Conservation (phyloP, 1,140 invertebrate genomes). For the Lineus longissimus region DNA sequence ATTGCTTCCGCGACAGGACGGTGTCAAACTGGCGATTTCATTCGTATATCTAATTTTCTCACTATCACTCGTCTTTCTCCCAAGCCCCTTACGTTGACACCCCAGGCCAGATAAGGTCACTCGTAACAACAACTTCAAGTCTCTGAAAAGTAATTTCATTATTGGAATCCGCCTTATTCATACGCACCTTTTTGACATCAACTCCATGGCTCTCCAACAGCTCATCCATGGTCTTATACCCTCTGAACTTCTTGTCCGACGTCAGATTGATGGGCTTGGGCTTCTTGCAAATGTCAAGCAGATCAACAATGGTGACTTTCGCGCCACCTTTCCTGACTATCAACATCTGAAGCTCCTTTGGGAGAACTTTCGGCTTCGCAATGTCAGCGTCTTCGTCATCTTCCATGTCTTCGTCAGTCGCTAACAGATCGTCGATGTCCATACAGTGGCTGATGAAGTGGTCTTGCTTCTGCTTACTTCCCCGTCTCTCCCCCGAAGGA, state of each 20-base stretch:
- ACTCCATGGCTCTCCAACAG: constrained; percentile 44
- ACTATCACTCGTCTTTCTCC: no score
- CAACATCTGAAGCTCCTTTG: constrained; percentile 38
- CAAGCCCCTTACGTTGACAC: no score
- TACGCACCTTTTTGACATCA: constrained; percentile 47
- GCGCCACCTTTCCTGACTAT: constrained; percentile 24
- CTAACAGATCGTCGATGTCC: constrained; percentile 35
- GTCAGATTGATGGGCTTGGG: constrained; percentile 24
- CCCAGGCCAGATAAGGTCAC: not conserved
- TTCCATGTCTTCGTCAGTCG: constrained; percentile 24
- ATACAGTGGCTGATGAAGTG: constrained; percentile 27
- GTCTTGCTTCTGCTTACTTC: constrained; percentile 15
- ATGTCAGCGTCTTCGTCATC: not conserved
- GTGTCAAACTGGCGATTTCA: no score
- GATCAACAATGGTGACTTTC: constrained; percentile 40
- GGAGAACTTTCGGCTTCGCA: constrained; percentile 11
- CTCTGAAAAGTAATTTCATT: not conserved
- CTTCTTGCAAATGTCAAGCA: constrained; percentile 40
- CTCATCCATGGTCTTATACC: constrained; percentile 35
- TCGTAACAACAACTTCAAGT: not conserved
- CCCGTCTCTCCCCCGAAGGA: not conserved
- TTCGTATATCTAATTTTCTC: no score
- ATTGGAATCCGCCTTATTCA: no score
- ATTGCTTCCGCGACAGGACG: no score
- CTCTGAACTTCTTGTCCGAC: constrained; percentile 37